Conservation (phyloP, 2,113 vertebrate species). For the Proteles cristata region DNA sequence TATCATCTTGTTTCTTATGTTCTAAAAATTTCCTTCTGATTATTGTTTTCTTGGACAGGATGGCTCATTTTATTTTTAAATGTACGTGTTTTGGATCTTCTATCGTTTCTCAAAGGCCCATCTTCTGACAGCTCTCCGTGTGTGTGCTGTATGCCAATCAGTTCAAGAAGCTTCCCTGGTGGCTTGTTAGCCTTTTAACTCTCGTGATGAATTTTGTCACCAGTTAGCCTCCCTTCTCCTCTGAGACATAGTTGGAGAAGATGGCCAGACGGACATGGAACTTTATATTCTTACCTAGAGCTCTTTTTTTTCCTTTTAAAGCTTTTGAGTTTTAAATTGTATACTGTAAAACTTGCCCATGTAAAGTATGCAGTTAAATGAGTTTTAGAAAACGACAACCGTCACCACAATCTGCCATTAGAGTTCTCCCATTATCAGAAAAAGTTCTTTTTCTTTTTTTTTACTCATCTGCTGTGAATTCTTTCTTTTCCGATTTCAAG, state of each 20-base stretch:
- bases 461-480: neutral
- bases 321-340: neutral
- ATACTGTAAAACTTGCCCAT: too few species aligned
- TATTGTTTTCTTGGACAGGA: neutral
- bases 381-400: neutral
- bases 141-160: neutral
- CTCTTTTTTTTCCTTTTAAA: neutral
- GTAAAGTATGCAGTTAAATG: neutral
- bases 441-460: neutral
- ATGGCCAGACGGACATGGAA: rapidly evolving
- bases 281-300: neutral
- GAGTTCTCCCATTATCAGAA: too few species aligned
- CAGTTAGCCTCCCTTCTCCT: neutral
- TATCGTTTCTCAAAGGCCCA: neutral
- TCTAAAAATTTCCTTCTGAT: neutral
- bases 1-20: neutral
- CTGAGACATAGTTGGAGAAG: too few species aligned
- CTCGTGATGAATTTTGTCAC: neutral
- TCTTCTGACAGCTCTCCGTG: neutral
- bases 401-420: rapidly evolving
- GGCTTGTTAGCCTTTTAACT: neutral
- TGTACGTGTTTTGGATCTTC: neutral
- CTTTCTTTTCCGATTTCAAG: neutral
- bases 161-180: neutral
- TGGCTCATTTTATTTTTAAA: neutral